Evolutionary conservation across 2,797 vertebrate genomes (phyloP), one percentile per base, ranked within the genome.

Genomic region (Parauchenoglanis ngamensis): DNA sequence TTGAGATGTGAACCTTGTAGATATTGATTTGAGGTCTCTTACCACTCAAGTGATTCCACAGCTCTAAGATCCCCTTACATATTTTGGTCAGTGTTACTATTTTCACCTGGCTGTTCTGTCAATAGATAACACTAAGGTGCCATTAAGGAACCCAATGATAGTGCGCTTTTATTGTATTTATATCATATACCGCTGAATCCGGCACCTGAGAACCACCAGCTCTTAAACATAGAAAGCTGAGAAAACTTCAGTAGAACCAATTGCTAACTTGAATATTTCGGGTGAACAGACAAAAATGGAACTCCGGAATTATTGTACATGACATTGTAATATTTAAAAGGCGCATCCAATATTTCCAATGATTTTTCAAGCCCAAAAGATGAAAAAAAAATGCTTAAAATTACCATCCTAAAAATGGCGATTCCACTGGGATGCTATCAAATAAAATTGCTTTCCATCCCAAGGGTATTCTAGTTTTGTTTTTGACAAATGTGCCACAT

Each of bases 31-130:
- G 44, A 75, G 68, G 10, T 5, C 40, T 72, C 54, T 82, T 54
- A 76, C 59, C 68, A n/a, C 49, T 31, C 40, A 2, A 73, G 19
- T 17, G 35, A 15, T 70, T 21, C 46, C 44, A 19, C 56, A 76
- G n/a, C 85, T 72, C 31, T n/a, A 44, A 67, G 70, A 83, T 87
- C 56, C 15, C 17, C n/a, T 83, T 83, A 68, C 63, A 82, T 23
- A 75, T 65, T 40, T 40, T 56, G 52, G 28, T 70, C 13, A 86
- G 63, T 28, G 65, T n/a, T 86, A 15, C 49, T 81, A 72, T 82
- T 87, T 82, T 72, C 68, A 87, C 63, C 63, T 54, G 25, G 11
- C 10, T 52, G 52, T 46, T 70, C 68, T 84, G 68, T 44, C 68
- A 59, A 84, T 75, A 75, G 21, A 84, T 28, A 84, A 72, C 54